Percentiles rank a stretch among this genome's conserved stretches.
phyloP scores from a whole-genome alignment of 2,888 invertebrate genomes.

The Nemurella pictetii region DNA sequence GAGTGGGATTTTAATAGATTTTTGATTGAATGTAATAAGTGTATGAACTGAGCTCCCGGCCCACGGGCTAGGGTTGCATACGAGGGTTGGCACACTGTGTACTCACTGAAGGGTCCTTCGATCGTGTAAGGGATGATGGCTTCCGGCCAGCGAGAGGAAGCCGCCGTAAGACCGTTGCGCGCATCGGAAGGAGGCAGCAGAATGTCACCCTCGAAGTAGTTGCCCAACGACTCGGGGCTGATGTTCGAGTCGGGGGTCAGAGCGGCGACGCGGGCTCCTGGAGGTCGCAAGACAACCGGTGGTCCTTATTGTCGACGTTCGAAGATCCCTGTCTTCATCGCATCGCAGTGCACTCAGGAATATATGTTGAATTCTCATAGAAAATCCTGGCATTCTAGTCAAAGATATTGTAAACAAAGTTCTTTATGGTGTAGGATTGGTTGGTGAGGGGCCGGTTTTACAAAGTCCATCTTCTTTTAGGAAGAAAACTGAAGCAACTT shows the following conservation, averaged over 20 bases:
- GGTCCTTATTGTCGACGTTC: background rate
- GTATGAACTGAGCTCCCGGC: too few relatives aligned
- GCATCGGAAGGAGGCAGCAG: background rate
- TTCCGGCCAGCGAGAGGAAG: background rate
- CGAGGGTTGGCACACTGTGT: too few relatives aligned
- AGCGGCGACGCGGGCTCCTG: conserved; percentile 13
- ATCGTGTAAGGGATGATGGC: conserved; percentile 20
- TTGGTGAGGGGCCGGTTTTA: too few relatives aligned
- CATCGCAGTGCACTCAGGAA: background rate
- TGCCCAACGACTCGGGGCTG: conserved; percentile 36
- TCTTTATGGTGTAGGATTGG: too few relatives aligned
- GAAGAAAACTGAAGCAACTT: too few relatives aligned
- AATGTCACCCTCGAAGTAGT: conserved; percentile 37
- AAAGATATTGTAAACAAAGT: background rate
- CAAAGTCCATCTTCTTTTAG: too few relatives aligned
- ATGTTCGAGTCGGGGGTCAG: background rate
- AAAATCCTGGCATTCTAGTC: background rate
- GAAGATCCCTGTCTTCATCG: too few relatives aligned
- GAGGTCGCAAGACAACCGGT: background rate
- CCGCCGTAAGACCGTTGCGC: background rate
- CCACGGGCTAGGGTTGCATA: too few relatives aligned
- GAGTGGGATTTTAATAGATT: too few relatives aligned
- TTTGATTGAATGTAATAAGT: too few relatives aligned
- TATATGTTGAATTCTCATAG: too few relatives aligned
- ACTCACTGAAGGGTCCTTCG: conserved; percentile 14